Percentiles rank a stretch among this genome's conserved stretches.
These are phyloP conservation scores for Lasioglossum baleicum DNA, from an alignment of 1,140 invertebrate genomes.

Conservation along the genomic window DNA sequence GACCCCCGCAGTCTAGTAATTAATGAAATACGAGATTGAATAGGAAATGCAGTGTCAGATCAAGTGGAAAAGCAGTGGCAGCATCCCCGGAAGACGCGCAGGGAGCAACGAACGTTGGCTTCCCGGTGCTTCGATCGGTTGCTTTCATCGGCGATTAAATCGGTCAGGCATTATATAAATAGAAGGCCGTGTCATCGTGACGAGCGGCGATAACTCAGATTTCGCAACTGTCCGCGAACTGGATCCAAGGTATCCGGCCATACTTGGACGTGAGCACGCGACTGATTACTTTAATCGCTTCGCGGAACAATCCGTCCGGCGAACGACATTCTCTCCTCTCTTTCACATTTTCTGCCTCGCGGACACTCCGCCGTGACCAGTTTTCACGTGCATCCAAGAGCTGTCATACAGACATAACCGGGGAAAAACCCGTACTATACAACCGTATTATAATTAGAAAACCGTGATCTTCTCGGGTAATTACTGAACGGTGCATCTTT, in stretches of 20 bases:
- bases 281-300: slow-evolving; percentile 59
- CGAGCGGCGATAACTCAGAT: slow-evolving; percentile 29
- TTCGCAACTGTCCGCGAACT: slow-evolving; percentile 47
- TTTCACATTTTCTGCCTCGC: slow-evolving; percentile 29
- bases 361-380: slow-evolving; percentile 8
- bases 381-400: background rate
- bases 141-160: slow-evolving; percentile 42
- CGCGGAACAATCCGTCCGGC: slow-evolving; percentile 47
- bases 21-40: no score
- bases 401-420: no score
- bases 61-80: no score
- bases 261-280: slow-evolving; percentile 36
- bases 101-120: background rate
- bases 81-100: no score
- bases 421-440: no score
- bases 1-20: no score
- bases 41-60: no score
- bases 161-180: slow-evolving; percentile 44
- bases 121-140: background rate
- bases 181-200: slow-evolving; percentile 31
- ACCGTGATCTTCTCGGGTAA: no score
- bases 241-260: slow-evolving; percentile 31
- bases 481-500: no score
- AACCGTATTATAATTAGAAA: no score
- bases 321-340: slow-evolving; percentile 30